Conservation (phyloP, 1,140 invertebrate genomes). For the Trichomalopsis sarcophagae region DNA sequence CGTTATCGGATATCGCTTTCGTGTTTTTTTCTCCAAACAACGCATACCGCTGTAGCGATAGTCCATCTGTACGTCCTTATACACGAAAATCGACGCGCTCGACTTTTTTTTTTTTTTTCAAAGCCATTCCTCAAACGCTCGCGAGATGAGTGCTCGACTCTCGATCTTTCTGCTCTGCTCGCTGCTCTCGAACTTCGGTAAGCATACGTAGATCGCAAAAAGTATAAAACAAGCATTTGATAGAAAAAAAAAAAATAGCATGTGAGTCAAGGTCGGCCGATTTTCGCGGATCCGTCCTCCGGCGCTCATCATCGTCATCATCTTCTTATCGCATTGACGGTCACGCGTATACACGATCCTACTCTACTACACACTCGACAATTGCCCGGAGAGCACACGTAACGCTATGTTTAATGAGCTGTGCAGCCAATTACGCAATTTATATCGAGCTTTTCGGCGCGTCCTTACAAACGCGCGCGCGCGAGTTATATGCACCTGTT, state of each 20-base stretch:
- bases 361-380: neutral
- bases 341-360: neutral
- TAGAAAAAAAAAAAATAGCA: neutral
- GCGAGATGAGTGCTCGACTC: too few relatives aligned
- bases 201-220: neutral
- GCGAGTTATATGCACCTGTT: neutral
- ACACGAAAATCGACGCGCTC: neutral
- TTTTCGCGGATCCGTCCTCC: neutral
- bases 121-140: too few relatives aligned
- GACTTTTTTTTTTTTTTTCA: too few relatives aligned
- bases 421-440: neutral
- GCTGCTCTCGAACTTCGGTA: neutral
- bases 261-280: neutral
- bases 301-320: neutral
- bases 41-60: neutral
- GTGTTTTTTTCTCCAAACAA: neutral
- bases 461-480: neutral
- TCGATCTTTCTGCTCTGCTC: too few relatives aligned
- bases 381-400: conserved; percentile 13
- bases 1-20: neutral
- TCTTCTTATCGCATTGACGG: neutral
- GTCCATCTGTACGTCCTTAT: neutral
- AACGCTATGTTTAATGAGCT: neutral
- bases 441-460: neutral
- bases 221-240: too few relatives aligned